These are phyloP conservation scores for Syrmaticus mikado DNA, from an alignment of 2,113 vertebrate species.

Conservation along the genomic window DNA sequence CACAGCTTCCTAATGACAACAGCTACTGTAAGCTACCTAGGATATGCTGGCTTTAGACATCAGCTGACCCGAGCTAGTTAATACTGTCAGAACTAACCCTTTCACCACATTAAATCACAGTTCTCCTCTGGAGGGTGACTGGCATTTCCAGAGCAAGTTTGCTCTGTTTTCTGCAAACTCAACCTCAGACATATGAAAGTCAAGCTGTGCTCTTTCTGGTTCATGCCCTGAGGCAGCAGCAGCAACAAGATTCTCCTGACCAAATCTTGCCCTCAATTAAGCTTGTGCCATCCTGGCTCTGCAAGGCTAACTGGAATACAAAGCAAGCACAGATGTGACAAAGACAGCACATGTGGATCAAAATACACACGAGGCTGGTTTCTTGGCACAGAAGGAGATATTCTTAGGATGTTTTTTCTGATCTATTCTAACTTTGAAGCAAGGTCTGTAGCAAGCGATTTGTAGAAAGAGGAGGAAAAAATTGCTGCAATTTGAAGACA, in stretches of 20 bases:
- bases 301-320: neutral
- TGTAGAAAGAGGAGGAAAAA: neutral
- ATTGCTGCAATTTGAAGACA: neutral
- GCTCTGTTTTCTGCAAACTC: conserved; percentile 24
- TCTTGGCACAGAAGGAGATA: neutral
- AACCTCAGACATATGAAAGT: neutral
- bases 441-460: neutral
- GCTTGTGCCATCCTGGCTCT: neutral
- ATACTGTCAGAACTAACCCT: neutral
- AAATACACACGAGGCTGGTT: neutral
- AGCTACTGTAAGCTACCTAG: neutral
- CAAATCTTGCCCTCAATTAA: neutral
- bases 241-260: neutral
- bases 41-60: neutral
- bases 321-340: neutral
- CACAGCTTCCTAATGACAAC: neutral
- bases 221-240: fast-evolving
- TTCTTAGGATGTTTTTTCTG: neutral
- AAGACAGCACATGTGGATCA: neutral
- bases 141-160: conserved; percentile 35
- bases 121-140: neutral
- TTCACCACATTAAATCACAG: neutral
- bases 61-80: neutral
- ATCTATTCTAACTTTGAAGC: neutral
- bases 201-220: neutral